Conservation (phyloP, 2,797 vertebrate genomes). For the Staurois parvus region DNA sequence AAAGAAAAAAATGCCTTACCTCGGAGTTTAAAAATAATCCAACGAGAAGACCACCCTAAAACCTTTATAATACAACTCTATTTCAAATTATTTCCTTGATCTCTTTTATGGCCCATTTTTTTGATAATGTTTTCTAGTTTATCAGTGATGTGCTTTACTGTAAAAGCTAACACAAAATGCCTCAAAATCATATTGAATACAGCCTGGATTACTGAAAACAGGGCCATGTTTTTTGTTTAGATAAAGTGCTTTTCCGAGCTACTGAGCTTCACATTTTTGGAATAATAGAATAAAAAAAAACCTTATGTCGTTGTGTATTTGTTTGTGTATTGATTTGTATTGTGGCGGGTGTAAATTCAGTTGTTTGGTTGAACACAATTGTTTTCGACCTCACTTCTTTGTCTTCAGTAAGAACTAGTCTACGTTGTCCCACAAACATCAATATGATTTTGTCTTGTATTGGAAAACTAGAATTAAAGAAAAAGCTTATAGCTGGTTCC, state of each 20-base stretch:
- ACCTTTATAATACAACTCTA: slow-evolving; percentile 43
- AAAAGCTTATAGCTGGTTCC: neutral
- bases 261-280: slow-evolving; percentile 21
- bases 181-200: slow-evolving; percentile 50
- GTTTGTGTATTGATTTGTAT: neutral
- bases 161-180: slow-evolving; percentile 43
- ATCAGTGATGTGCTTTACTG: slow-evolving; percentile 41
- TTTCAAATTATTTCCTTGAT: slow-evolving; percentile 53
- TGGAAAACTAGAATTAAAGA: neutral
- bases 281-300: neutral
- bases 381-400: neutral
- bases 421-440: neutral
- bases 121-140: slow-evolving; percentile 49
- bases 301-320: neutral
- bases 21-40: slow-evolving; percentile 18
- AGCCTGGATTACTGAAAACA: slow-evolving; percentile 49
- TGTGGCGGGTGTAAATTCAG: neutral
- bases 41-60: slow-evolving; percentile 30
- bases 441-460: neutral
- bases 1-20: slow-evolving; percentile 15
- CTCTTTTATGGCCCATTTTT: slow-evolving; percentile 29
- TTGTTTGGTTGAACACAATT: too few relatives aligned
- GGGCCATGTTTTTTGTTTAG: slow-evolving; percentile 43
- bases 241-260: slow-evolving; percentile 53
- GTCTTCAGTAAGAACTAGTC: neutral